Evolutionary conservation across 2,888 invertebrate species (phyloP), one percentile per base, ranked within the genome.

Genomic region (Ectobius pallidus): DNA sequence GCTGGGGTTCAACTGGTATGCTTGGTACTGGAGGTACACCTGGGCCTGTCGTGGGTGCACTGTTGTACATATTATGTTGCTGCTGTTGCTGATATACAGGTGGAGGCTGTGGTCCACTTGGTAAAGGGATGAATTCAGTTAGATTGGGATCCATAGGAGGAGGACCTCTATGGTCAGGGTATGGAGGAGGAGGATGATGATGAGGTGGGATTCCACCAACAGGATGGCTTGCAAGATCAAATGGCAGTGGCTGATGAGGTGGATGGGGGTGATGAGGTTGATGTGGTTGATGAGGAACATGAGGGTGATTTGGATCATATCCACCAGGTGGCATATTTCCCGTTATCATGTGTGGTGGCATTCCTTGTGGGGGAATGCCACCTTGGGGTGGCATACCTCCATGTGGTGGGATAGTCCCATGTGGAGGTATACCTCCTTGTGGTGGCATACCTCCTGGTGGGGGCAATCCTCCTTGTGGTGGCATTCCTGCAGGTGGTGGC

Each of bases 91-190:
- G 70, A 61, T 77, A 75, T 20, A 73, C 71, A 20, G 73, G 70
- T 18, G 70, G 69, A 22, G 73, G 72, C 14, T 67, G 65, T 32
- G 72, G 72, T 6, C 61, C 69, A 61, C 62, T 71, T 30, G 71
- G 62, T 55, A 75, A 72, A 16, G 77, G 67, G 76, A 77, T 67
- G 76, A 70, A 70, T 39, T 70, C 72, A 32, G 72, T 52, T 20
- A 71, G 75, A 72, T 34, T 46, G 72, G 71, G 76, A 77, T 74
- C 78, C 46, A 78, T 77, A 39, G 78, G 78, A 34, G 63, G 52
- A 72, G 67, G 55, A 49, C 49, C 34, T 46, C 70, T 27, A 14
- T 39, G 39, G 20, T 61, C 62, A 16, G 49, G 7, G 20, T 69
- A 68, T 1, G 62, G 22, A 32, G 63, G 42, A 25, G 44, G 65